These are phyloP conservation scores for Holacanthus passer DNA, from an alignment of 2,113 vertebrate species.

Conservation along the genomic window DNA sequence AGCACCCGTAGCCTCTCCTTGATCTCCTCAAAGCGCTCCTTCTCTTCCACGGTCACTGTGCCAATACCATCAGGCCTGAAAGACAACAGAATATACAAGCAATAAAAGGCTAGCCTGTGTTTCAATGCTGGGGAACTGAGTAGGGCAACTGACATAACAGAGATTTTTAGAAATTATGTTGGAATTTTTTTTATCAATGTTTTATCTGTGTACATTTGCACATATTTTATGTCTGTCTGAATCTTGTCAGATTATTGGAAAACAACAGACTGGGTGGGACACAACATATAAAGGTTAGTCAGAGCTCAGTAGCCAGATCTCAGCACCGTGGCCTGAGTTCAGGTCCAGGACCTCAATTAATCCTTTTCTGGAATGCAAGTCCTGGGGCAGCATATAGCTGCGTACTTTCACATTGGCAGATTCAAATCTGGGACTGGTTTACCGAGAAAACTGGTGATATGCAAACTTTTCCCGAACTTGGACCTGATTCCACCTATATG, in stretches of 20 bases:
- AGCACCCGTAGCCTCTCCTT: constrained; percentile 96
- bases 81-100: constrained; percentile 1
- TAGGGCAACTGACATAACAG: not conserved
- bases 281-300: not conserved
- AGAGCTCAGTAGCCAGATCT: not conserved
- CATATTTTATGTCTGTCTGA: too few species aligned
- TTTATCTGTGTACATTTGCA: too few species aligned
- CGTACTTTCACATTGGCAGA: too few species aligned
- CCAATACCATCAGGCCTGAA: constrained; percentile 97
- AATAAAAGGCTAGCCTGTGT: not conserved
- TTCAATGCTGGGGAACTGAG: not conserved
- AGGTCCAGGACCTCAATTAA: not conserved
- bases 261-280: not conserved
- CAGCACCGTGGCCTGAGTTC: not conserved
- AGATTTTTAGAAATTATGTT: not conserved
- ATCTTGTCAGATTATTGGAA: too few species aligned
- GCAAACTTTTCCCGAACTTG: too few species aligned
- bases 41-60: constrained; percentile 97
- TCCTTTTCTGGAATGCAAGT: not conserved
- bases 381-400: too few species aligned
- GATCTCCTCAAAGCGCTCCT: constrained; percentile 97
- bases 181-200: too few species aligned
- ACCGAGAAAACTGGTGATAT: too few species aligned
- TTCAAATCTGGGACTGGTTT: too few species aligned
- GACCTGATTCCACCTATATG: too few species aligned